A percentile compares a stretch with the other conserved stretches of the same genome.
These are phyloP conservation scores for Mesoligia furuncula DNA, from an alignment of 2,888 invertebrate genomes.

Conservation along the genomic window DNA sequence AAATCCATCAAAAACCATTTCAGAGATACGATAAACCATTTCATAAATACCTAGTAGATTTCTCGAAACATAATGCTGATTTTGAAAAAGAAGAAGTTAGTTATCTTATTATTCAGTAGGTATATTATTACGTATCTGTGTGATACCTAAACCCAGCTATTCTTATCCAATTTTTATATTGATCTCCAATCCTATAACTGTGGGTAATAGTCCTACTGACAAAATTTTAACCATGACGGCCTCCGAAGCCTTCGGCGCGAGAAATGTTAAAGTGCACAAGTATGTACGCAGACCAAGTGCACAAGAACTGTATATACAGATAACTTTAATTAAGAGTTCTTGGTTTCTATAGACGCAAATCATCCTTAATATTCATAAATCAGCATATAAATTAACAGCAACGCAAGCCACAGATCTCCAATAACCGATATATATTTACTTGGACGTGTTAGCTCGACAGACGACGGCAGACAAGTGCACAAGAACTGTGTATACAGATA, in stretches of 20 bases:
- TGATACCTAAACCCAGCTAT: background rate
- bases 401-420: slow-evolving; percentile 31
- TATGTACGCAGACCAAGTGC: too few species aligned
- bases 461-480: too few species aligned
- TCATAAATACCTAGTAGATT: background rate
- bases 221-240: background rate
- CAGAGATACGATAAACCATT: too few species aligned
- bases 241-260: background rate
- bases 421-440: slow-evolving; percentile 50
- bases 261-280: background rate
- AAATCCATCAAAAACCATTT: background rate
- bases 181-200: background rate
- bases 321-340: background rate
- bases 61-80: background rate
- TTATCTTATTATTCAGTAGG: background rate
- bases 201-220: background rate
- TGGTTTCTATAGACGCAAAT: background rate
- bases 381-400: slow-evolving; percentile 37
- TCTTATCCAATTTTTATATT: background rate
- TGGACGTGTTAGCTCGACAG: slow-evolving; percentile 36
- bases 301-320: background rate
- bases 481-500: too few species aligned
- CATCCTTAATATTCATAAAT: slow-evolving; percentile 2
- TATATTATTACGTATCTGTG: background rate
- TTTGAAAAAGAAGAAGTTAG: background rate